Percentiles rank a stretch among this genome's conserved stretches.
Evolutionary conservation across 2,888 invertebrate genomes (phyloP).

Genomic region (Dendrolimus pini): DNA sequence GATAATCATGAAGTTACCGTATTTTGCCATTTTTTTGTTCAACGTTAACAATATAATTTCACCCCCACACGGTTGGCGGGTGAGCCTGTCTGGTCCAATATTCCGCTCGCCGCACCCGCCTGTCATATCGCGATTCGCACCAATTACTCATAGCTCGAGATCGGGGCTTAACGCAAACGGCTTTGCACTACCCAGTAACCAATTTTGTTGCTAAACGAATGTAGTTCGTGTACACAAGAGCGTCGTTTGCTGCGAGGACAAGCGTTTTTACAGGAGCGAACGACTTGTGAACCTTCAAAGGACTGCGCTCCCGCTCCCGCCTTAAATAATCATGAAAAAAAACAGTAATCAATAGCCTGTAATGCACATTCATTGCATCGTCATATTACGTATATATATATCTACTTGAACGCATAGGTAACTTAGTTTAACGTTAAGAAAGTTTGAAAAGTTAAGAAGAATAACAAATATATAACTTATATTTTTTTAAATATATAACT

Average conservation of each 20-base stretch:
- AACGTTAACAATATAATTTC: background rate
- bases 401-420: no score
- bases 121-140: constrained; percentile 41
- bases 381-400: no score
- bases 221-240: background rate
- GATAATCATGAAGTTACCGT: background rate
- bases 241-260: background rate
- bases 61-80: constrained; percentile 10
- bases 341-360: no score
- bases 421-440: no score
- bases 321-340: no score
- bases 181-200: constrained; percentile 1
- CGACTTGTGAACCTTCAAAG: no score
- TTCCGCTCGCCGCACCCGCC: constrained; percentile 21
- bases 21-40: background rate
- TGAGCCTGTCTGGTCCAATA: constrained; percentile 26
- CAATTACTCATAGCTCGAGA: constrained; percentile 50
- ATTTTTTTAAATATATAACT: no score
- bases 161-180: constrained; percentile 15
- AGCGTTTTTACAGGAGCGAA: no score
- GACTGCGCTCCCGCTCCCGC: no score
- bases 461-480: no score
- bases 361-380: no score
- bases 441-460: no score
- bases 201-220: background rate